Percentiles rank a stretch among this genome's conserved stretches.
phyloP scores from a whole-genome alignment of 2,888 invertebrate species.

The Nephrotoma appendiculata region DNA sequence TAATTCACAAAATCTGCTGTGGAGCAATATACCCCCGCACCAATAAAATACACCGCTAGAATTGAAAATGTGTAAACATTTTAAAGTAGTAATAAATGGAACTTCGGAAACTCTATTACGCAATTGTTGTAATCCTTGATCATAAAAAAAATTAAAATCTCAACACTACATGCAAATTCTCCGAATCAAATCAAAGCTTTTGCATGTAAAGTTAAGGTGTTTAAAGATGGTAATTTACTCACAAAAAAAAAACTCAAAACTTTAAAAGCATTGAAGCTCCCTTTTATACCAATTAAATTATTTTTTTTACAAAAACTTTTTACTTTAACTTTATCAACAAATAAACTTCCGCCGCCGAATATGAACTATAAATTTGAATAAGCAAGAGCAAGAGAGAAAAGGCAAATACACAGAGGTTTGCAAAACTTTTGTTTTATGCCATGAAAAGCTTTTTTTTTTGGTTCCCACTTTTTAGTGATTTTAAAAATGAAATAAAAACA shows the following conservation, averaged over 20 bases:
- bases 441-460: neutral
- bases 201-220: neutral
- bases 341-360: neutral
- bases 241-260: neutral
- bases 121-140: neutral
- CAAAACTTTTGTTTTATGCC: neutral
- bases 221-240: neutral
- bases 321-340: neutral
- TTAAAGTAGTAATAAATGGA: no score
- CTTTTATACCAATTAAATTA: neutral
- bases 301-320: neutral
- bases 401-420: neutral
- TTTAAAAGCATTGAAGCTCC: neutral
- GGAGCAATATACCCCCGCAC: no score
- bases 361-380: neutral
- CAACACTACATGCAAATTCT: neutral
- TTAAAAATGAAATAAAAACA: neutral
- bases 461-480: neutral
- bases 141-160: neutral
- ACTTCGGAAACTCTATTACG: neutral
- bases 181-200: neutral
- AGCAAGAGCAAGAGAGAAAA: neutral
- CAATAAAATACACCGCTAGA: no score
- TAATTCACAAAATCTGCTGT: no score
- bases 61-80: no score